phyloP scores from a whole-genome alignment of 2,113 vertebrate species.

The Urocynchramus pylzowi region DNA sequence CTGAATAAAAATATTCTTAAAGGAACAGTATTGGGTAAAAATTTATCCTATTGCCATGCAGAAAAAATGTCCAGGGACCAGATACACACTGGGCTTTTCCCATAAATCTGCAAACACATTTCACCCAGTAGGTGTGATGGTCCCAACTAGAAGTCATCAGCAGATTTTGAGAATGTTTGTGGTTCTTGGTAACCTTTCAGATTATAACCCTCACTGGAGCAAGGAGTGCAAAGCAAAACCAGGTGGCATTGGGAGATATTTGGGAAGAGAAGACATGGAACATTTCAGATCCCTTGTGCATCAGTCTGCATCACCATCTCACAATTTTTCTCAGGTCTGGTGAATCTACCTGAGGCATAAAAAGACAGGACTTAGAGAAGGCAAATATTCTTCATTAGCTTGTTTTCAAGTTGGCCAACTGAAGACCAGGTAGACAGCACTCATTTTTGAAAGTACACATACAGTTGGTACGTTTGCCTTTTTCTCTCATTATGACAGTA shows the following conservation, averaged over 20 bases:
- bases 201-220: not conserved
- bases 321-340: not conserved
- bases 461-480: not conserved
- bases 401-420: not conserved
- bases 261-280: not conserved
- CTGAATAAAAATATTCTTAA: not conserved
- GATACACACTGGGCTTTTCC: not conserved
- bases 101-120: not conserved
- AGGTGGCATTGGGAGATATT: not conserved
- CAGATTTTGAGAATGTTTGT: not conserved
- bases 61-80: not conserved
- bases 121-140: not conserved
- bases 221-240: not conserved
- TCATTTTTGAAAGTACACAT: not conserved
- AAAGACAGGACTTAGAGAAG: not conserved
- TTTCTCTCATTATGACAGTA: not conserved
- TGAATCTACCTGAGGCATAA: not conserved
- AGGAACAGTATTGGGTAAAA: not conserved
- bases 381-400: not conserved
- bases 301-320: not conserved
- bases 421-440: not conserved
- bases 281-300: not conserved
- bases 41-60: not conserved
- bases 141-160: not conserved
- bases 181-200: not conserved